Evolutionary conservation across 2,797 vertebrate genomes (phyloP), one percentile per base, ranked within the genome.

Genomic region (Gallinago nigripennis): DNA sequence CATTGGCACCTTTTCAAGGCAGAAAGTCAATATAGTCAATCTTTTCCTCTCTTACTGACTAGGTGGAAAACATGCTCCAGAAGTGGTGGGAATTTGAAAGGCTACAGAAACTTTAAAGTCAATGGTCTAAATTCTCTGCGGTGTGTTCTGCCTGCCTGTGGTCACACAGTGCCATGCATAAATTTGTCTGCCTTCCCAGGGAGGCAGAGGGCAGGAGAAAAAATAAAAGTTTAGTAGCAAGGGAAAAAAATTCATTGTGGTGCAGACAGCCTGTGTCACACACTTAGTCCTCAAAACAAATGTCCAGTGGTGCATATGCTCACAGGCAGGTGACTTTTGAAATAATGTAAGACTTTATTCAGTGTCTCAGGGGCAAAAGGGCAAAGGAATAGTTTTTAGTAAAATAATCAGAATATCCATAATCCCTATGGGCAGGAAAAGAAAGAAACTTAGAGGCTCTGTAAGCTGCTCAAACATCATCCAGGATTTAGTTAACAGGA

Each of bases 121-220:
- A 19, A 0, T 4, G 3, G 2, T 25, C 11, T 64, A 65, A 78
- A 43, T 46, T 48, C 30, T 58, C 57, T 31, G 13, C 10, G 7
- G 39, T 8, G 14, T 31, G 5, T 43, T 63, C 56, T 73, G 56
- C 12, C 14, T 56, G 58, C 31, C 20, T 16, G 5, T 4, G 16
- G 25, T 31, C 3, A 2, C n/a, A 15, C 2, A 1, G 23, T 48
- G 21, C n/a, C 16, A 2, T 11, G 31, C 1, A 6, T 35, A 31
- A 84, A 16, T 16, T 16, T 43, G 15, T 23, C 56, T 64, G 41
- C 57, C 37, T 88, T 79, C 58, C 51, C 48, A 18, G 19, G 11
- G 35, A 48, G 37, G 6, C 24, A 39, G 31, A 3, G 24, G 24
- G 9, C 7, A 31, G 45, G 11, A 48, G 56, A 35, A 71, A 88